Conservation (phyloP, 2,888 invertebrate species). For the Meloe dianella region DNA sequence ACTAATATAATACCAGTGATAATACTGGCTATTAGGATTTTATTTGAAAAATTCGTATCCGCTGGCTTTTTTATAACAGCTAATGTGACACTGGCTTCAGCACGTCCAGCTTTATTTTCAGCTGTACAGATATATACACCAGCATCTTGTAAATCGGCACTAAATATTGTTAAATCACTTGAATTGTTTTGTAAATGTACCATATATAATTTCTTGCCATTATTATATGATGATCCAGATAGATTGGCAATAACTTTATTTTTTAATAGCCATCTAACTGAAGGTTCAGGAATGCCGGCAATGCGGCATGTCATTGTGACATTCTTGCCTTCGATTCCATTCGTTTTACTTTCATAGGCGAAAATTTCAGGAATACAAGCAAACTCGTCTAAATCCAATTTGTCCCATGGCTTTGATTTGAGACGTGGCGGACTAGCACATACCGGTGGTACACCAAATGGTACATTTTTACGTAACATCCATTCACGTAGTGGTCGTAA, state of each 20-base stretch:
- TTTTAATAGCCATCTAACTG: slow-evolving; percentile 74
- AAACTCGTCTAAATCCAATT: slow-evolving; percentile 78
- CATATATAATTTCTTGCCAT: slow-evolving; percentile 68
- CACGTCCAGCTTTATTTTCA: slow-evolving; percentile 80
- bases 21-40: slow-evolving; percentile 71
- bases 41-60: slow-evolving; percentile 65
- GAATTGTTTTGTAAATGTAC: slow-evolving; percentile 71
- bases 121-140: slow-evolving; percentile 80
- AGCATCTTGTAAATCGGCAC: slow-evolving; percentile 76
- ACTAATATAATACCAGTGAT: slow-evolving; percentile 71
- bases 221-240: slow-evolving; percentile 59
- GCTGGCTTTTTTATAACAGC: slow-evolving; percentile 71
- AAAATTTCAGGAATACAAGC: slow-evolving; percentile 77
- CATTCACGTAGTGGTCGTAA: slow-evolving; percentile 77
- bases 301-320: slow-evolving; percentile 76
- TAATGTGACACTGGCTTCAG: slow-evolving; percentile 75
- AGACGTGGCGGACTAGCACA: slow-evolving; percentile 73
- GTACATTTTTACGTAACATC: slow-evolving; percentile 80
- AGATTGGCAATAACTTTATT: slow-evolving; percentile 74
- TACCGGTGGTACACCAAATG: slow-evolving; percentile 72
- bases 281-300: slow-evolving; percentile 73
- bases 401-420: slow-evolving; percentile 73
- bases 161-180: slow-evolving; percentile 75
- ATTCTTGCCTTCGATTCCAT: slow-evolving; percentile 74
- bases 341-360: slow-evolving; percentile 66